Conservation (phyloP, 2,113 vertebrate species). For the Megaceryle maxima region DNA sequence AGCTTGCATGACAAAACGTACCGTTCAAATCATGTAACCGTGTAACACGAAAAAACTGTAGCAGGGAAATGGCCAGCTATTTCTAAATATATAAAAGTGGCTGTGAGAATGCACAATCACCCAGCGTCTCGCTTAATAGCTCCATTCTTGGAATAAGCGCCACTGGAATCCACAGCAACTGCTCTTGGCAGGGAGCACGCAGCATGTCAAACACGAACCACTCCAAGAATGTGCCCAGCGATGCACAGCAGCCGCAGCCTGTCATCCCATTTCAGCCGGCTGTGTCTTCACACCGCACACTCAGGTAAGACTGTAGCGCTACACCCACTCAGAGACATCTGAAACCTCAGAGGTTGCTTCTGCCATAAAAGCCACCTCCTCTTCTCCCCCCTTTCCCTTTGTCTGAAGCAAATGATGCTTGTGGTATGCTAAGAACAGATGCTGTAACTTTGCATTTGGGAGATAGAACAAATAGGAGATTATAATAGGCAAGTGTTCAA, state of each 20-base stretch:
- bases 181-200: not conserved
- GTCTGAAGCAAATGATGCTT: not conserved
- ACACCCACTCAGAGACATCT: accelerated
- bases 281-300: accelerated
- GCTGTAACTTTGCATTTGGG: not conserved
- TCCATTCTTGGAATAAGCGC: not conserved
- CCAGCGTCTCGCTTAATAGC: not conserved
- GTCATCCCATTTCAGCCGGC: not conserved
- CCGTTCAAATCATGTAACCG: not conserved
- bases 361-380: not conserved
- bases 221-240: not conserved
- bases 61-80: not conserved
- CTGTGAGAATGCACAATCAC: not conserved
- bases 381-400: not conserved
- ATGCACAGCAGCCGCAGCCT: not conserved
- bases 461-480: not conserved
- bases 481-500: not conserved
- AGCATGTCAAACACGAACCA: not conserved
- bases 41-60: not conserved
- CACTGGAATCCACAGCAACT: not conserved
- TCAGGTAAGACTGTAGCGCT: not conserved
- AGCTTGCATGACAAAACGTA: not conserved
- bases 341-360: not conserved
- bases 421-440: not conserved
- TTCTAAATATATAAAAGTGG: not conserved